phyloP scores from a whole-genome alignment of 2,888 invertebrate genomes.

The Drosophila maculinotata region DNA sequence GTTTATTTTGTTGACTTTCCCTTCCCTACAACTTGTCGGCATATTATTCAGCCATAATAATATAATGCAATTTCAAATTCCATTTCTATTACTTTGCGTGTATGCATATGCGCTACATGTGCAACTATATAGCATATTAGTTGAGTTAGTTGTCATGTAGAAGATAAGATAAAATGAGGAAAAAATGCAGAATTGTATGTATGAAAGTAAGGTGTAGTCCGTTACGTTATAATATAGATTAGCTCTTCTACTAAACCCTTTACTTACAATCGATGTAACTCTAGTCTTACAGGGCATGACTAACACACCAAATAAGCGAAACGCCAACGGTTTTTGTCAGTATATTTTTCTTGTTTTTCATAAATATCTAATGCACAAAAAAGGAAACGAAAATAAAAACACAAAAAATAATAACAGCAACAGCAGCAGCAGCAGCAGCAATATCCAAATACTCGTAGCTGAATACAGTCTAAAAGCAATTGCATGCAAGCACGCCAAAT shows the following conservation, averaged over 20 bases:
- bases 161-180: not conserved
- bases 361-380: conserved; percentile 70
- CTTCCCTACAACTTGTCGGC: conserved; percentile 20
- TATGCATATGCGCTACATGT: conserved; percentile 35
- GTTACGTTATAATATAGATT: no score
- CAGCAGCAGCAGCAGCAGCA: no score
- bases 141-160: not conserved
- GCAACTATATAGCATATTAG: conserved; percentile 22
- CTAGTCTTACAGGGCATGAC: conserved; percentile 9
- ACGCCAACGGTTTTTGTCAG: conserved; percentile 58
- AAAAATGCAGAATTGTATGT: no score
- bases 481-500: conserved; percentile 79
- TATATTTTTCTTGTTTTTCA: conserved; percentile 58
- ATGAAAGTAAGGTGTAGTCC: no score
- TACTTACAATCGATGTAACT: no score
- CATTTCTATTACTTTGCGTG: conserved; percentile 59
- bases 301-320: conserved; percentile 8
- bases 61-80: conserved; percentile 53
- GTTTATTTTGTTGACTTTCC: no score
- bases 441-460: conserved; percentile 20
- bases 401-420: conserved; percentile 12
- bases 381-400: conserved; percentile 1
- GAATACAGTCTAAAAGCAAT: conserved; percentile 60
- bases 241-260: no score
- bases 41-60: conserved; percentile 46